Base-by-base conservation (phyloP, 2,113 vertebrate species). In the Trichomycterus rosablanca region DNA sequence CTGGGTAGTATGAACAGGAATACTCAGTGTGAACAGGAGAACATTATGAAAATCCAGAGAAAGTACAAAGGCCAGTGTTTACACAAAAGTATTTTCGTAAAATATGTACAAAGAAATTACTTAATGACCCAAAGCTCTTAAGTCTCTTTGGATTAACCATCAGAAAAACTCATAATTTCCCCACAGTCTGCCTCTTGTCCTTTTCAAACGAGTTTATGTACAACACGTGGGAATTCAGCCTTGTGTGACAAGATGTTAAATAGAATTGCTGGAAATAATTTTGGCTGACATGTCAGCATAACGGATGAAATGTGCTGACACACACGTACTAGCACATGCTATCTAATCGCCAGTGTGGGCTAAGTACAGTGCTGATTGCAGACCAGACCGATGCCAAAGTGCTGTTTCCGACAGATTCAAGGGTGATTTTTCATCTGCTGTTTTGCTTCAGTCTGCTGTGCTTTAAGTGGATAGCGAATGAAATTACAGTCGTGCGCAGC, bases 331-430 rank as follows among this genome's bases (percentile, higher is more conserved):
- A 59, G 2, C 20, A 34, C 66, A 68, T 65, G 23, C 42, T 48
- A 28, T 71, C 68, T 66, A 71, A 68, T 71, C 50, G 32, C 35
- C 20, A 64, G 24, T 1, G 4, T 64, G 37, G 61, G 10, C 51
- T 57, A 61, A 67, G 56, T 55, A 48, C 30, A 18, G 39, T 59
- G 45, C 65, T 74, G 73, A 74, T 74, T 68, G 61, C 51, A 55
- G 58, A 56, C 28, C 19, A 53, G 28, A 48, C 51, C 18, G 14
- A 34, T 52, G 65, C 68, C 73, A 71, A 68, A 57, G 51, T 35
- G 16, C 73, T 71, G 73, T 71, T 75, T 75, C 68, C 68, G 26
- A 58, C 50, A 68, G 51, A 35, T 63, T 68, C 51, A 20, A 39
- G 53, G 15, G 55, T 52, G 53, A 71, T 75, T 66, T 59, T 66